Evolutionary conservation across 2,888 invertebrate genomes (phyloP), one percentile per base, ranked within the genome.

Genomic region (Reticulitermes lucifugus): DNA sequence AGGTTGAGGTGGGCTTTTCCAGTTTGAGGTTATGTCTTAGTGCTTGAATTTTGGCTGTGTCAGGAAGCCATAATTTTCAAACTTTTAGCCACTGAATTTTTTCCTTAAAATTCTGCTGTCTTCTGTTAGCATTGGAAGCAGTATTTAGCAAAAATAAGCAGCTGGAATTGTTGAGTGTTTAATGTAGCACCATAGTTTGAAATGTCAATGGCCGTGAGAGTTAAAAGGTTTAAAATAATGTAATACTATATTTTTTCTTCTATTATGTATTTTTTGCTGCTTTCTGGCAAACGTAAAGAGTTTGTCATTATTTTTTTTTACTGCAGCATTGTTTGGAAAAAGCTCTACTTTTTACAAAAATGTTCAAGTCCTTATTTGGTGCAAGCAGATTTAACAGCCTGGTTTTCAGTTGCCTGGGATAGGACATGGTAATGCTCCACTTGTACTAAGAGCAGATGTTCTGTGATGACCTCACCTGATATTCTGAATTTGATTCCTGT

Each of bases 231-330:
- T 25, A 65, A 65, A 65, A 25, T n/a, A 25, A 25, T 4, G 25
- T 7, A 6, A 65, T 65, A 55, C 14, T 55, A 55, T 18, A 25
- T 65, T n/a, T 65, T 65, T n/a, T 7, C 25, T 25, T 65, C 3
- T 1, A 65, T 65, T n/a, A 12, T 46, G 46, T 65, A 65, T 65
- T 65, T 65, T 25, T n/a, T 65, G n/a, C 25, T 65, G n/a, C 6
- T 65, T 65, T n/a, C 65, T 65, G 65, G 65, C 14, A 14, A n/a
- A 12, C 25, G 6, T 55, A 18, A n/a, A 65, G 35, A 65, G 65
- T 65, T n/a, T 65, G 65, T 65, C 65, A n/a, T 65, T n/a, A n/a
- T 65, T 25, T 46, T 25, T 46, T 65, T n/a, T 65, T n/a, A 65
- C 65, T 65, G n/a, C 25, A 65, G 65, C 65, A 65, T 65, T 25